Evolutionary conservation across 2,888 invertebrate genomes (phyloP).

Genomic region (Seira sanloemensis): DNA sequence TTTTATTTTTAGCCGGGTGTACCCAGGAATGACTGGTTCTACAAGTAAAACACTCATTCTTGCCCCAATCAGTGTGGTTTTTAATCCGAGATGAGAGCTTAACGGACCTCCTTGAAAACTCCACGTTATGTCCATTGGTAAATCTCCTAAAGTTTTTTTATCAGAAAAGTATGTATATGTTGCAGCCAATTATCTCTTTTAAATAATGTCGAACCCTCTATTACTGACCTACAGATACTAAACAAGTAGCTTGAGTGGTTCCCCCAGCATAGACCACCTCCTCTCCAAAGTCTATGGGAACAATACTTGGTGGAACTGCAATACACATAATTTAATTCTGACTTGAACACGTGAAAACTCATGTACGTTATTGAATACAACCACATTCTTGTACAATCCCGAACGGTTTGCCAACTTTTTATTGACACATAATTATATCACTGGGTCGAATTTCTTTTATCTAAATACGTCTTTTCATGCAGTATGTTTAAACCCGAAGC

Average conservation of each 20-base stretch:
- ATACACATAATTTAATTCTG: conserved; percentile 28
- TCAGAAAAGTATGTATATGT: background rate
- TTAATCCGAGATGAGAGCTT: conserved; percentile 76
- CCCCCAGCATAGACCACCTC: conserved; percentile 66
- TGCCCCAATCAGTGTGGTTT: conserved; percentile 79
- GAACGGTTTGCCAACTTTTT: too few species aligned
- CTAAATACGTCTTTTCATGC: too few species aligned
- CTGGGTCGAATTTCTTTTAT: too few species aligned
- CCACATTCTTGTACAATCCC: too few species aligned
- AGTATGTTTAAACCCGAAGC: too few species aligned
- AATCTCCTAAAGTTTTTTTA: conserved; percentile 56
- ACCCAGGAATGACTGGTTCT: too few species aligned
- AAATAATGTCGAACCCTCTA: background rate
- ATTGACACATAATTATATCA: too few species aligned
- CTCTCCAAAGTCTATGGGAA: conserved; percentile 65
- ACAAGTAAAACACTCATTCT: conserved; percentile 80
- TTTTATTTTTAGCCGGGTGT: too few species aligned
- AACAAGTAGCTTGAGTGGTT: conserved; percentile 68
- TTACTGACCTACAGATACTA: conserved; percentile 64
- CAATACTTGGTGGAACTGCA: conserved; percentile 59
- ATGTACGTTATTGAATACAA: too few species aligned
- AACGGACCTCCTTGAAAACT: conserved; percentile 69
- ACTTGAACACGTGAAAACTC: too few species aligned
- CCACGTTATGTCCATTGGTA: conserved; percentile 70
- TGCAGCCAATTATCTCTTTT: background rate